Evolutionary conservation across 2,113 vertebrate genomes (phyloP), one percentile per base, ranked within the genome.

Genomic region (Pterocles burchelli): DNA sequence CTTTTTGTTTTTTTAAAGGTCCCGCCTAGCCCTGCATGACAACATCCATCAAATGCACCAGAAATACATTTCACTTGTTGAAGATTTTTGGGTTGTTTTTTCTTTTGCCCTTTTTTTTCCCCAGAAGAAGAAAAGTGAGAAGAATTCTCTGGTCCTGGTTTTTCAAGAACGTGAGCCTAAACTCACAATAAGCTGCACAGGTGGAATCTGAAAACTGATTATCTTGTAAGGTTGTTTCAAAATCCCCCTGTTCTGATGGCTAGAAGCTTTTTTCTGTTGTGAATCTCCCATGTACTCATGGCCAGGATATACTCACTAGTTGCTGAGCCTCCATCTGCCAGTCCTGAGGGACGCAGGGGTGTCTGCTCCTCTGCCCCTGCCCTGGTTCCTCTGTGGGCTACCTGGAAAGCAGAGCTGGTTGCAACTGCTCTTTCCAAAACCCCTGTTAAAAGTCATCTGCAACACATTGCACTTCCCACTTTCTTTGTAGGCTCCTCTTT

Each of bases 1-100:
- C 28, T 68, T 90, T 65, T 92, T 48, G 20, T 11, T 55, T 61
- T 66, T 86, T 89, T 87, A 51, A 92, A 84, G 34, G 33, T 88
- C 11, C 49, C 1, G 1, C 45, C 76, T 68, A 81, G 36, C 22
- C 20, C 41, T 89, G 52, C 8, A 6, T 2, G 9, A 71, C 76
- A 88, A 58, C 0, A 0, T 65, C 51, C 26, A 71, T 59, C 85
- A 85, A 83, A 70, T 51, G 67, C 72, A 90, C 38, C 52, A 72
- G 65, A 85, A 81, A 21, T 15, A 1, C 8, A 45, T 63, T 81
- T 72, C 11, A 58, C 41, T 79, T 63, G 14, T 38, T 87, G 61
- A 86, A 34, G 38, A 77, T 67, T 71, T 49, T 51, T 65, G 38
- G 31, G 7, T 41, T 73, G 12, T 0, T 6, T 51, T 85, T 74